phyloP scores from a whole-genome alignment of 2,797 vertebrate species.

The Amblyopsis hoosieri region DNA sequence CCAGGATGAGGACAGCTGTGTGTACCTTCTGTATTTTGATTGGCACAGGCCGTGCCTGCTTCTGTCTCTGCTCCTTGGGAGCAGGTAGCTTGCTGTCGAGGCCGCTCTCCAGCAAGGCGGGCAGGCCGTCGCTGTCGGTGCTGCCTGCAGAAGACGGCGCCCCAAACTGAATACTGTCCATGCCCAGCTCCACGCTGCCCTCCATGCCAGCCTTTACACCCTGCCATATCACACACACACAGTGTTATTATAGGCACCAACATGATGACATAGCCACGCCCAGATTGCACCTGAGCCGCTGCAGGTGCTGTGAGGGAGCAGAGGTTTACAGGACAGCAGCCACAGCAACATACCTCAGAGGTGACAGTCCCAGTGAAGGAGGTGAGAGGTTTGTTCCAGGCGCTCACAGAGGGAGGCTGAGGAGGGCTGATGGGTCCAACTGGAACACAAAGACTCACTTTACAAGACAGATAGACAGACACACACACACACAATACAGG shows the following conservation, averaged over 20 bases:
- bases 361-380: conserved; percentile 88
- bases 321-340: background rate
- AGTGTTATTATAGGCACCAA: background rate
- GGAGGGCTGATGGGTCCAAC: conserved; percentile 97
- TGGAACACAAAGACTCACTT: conserved; percentile 55
- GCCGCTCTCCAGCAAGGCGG: conserved; percentile 84
- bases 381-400: conserved; percentile 98
- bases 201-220: conserved; percentile 85
- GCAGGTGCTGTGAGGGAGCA: background rate
- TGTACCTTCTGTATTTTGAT: conserved; percentile 97
- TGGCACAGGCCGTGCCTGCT: conserved; percentile 92
- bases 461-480: conserved; percentile 2
- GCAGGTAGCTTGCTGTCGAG: conserved; percentile 89
- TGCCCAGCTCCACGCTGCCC: conserved; percentile 84
- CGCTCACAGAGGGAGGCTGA: conserved; percentile 95
- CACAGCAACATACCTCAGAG: conserved; percentile 82
- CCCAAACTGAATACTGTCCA: conserved; percentile 96
- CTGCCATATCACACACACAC: conserved; percentile 58
- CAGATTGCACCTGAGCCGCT: background rate
- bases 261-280: background rate
- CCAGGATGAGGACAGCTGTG: background rate
- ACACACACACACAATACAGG: background rate
- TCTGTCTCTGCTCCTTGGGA: conserved; percentile 97
- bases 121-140: conserved; percentile 90
- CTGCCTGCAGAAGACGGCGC: conserved; percentile 94